A percentile compares a stretch with the other conserved stretches of the same genome.
phyloP scores from a whole-genome alignment of 2,113 vertebrate genomes.

The Elaphurus davidianus region DNA sequence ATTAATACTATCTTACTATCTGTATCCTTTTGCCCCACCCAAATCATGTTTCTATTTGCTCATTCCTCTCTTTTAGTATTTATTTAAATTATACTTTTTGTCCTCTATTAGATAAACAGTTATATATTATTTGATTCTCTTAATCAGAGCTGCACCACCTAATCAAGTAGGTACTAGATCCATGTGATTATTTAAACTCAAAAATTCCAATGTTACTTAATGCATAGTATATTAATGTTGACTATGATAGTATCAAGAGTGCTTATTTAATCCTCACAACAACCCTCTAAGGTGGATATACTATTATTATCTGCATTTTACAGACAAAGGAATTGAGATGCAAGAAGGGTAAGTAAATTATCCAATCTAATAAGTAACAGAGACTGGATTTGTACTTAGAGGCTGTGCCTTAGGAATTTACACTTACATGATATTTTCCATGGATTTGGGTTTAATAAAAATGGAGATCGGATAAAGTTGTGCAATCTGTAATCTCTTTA shows the following conservation, averaged over 20 bases:
- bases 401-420: neutral
- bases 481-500: slow-evolving; percentile 97
- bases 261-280: neutral
- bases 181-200: neutral
- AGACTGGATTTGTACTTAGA: neutral
- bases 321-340: neutral
- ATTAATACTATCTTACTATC: neutral
- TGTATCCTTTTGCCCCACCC: neutral
- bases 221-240: neutral
- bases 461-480: slow-evolving; percentile 95
- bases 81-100: neutral
- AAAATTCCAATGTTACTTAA: neutral
- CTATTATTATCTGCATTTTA: neutral
- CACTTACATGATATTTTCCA: slow-evolving; percentile 98
- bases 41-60: neutral
- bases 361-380: neutral
- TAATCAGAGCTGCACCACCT: neutral
- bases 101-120: neutral
- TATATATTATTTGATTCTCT: neutral
- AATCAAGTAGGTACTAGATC: neutral
- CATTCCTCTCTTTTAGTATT: neutral
- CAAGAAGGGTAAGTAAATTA: neutral
- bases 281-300: neutral
- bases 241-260: neutral
- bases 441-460: slow-evolving; percentile 97